Percentiles rank a stretch among this genome's conserved stretches.
These are phyloP conservation scores for Lasiurus cinereus DNA, from an alignment of 2,113 vertebrate genomes.

Conservation along the genomic window DNA sequence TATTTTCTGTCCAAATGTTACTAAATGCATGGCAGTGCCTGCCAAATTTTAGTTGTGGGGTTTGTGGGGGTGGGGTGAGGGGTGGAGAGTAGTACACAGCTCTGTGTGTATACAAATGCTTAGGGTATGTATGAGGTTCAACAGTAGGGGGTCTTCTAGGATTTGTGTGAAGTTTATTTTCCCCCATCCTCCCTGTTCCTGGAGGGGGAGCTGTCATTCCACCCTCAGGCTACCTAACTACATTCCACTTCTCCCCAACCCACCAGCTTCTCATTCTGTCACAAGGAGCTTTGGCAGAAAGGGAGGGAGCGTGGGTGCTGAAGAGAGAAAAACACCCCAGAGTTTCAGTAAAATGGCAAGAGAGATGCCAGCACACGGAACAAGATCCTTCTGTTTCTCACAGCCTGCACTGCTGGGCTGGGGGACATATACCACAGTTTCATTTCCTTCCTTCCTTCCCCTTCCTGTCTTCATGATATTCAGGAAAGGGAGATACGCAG, in stretches of 20 bases:
- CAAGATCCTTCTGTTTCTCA: conserved; percentile 76
- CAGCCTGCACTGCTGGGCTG: conserved; percentile 55
- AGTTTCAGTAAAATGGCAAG: conserved; percentile 81
- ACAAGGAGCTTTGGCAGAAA: conserved; percentile 81
- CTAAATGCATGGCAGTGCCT: not conserved
- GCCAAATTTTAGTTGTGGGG: not conserved
- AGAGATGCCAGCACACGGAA: conserved; percentile 71
- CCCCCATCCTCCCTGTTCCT: not conserved
- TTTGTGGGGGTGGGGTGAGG: not conserved
- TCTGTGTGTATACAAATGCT: not conserved
- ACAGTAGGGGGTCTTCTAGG: not conserved
- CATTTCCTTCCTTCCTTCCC: conserved; percentile 31
- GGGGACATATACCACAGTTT: conserved; percentile 18
- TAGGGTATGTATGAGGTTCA: not conserved
- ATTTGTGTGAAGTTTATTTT: conserved; percentile 17
- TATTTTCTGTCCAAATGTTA: not conserved
- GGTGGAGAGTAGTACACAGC: no score
- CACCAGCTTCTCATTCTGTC: conserved; percentile 68
- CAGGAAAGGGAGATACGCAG: conserved; percentile 56
- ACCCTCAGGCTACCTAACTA: conserved; percentile 53
- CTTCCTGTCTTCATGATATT: not conserved
- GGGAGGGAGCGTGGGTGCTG: conserved; percentile 81
- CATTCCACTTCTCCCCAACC: conserved; percentile 9
- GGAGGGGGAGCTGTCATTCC: conserved; percentile 69
- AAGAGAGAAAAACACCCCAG: conserved; percentile 78